Percentiles rank a stretch among this genome's conserved stretches.
Evolutionary conservation across 2,797 vertebrate species (phyloP).

Genomic region (Antennarius maculatus): DNA sequence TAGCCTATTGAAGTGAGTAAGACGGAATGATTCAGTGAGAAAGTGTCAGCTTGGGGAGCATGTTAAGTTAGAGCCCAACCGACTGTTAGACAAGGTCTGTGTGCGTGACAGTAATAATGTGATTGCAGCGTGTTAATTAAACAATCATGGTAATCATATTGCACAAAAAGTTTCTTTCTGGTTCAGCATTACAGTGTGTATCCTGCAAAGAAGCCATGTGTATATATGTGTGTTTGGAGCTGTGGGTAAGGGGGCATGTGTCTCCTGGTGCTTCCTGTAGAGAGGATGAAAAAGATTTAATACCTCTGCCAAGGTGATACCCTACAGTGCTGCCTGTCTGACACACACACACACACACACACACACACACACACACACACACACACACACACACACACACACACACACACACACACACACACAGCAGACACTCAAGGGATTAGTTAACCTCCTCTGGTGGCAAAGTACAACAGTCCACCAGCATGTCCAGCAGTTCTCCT

Average conservation of each 20-base stretch:
- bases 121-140: slow-evolving; percentile 34
- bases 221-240: slow-evolving; percentile 27
- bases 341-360: slow-evolving; percentile 2
- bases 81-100: slow-evolving; percentile 48
- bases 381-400: slow-evolving; percentile 11
- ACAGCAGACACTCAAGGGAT: slow-evolving; percentile 25
- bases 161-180: slow-evolving; percentile 32
- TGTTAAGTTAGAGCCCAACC: slow-evolving; percentile 53
- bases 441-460: slow-evolving; percentile 59
- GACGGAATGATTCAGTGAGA: slow-evolving; percentile 58
- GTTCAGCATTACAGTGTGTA: slow-evolving; percentile 26
- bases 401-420: slow-evolving; percentile 1
- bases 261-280: slow-evolving; percentile 55
- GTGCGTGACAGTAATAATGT: slow-evolving; percentile 37
- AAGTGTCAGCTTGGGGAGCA: slow-evolving; percentile 52
- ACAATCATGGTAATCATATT: slow-evolving; percentile 6
- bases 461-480: slow-evolving; percentile 47
- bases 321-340: slow-evolving; percentile 62
- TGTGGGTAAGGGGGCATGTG: slow-evolving; percentile 30
- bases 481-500: slow-evolving; percentile 49
- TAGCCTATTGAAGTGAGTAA: slow-evolving; percentile 44
- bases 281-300: slow-evolving; percentile 76
- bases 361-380: slow-evolving; percentile 7
- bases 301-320: slow-evolving; percentile 74
- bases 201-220: slow-evolving; percentile 24